Evolutionary conservation across 2,797 vertebrate species (phyloP), one percentile per base, ranked within the genome.

Genomic region (Ibycter americanus): DNA sequence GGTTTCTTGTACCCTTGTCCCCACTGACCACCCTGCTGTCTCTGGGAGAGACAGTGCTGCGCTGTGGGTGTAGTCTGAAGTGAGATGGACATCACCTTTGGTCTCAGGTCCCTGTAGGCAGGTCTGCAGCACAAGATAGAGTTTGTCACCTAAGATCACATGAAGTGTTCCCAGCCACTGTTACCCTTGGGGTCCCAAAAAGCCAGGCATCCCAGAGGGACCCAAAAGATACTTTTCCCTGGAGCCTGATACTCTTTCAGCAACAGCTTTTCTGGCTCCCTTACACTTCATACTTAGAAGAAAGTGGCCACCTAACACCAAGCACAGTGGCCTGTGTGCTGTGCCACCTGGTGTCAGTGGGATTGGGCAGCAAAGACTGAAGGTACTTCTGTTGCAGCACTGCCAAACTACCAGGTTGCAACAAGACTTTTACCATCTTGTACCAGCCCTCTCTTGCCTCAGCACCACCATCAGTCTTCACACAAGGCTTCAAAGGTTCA

Each of bases 241-340:
- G 61, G 40, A 70, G 46, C 5, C 1, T 51, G 44, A 12, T 49
- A 23, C 8, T 82, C 42, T 32, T 84, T 46, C 66, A 56, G 40
- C 40, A 67, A 7, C 44, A 88, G 29, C 52, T 59, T 23, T 19
- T 61, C 42, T 58, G 20, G 11, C 40, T 74, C 13, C 54, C 77
- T 78, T 36, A 40, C 11, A 11, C 11, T 26, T 52, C 11, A 56
- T 8, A 9, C 42, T 40, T 51, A 40, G 31, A 58, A 84, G 52
- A 44, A 81, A 87, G 55, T 3, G 12, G 19, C 27, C 38, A 66
- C 26, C 8, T 62, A 27, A 56, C 8, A 19, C 18, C 56, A 42
- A 66, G 38, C 1, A 0, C 2, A 11, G 19, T 29, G 29, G 11
- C 6, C n/a, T 36, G 14, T 25, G 31, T 56, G 20, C 42, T 49